phyloP scores from a whole-genome alignment of 2,888 invertebrate genomes.

The Lasioglossum malachurum region DNA sequence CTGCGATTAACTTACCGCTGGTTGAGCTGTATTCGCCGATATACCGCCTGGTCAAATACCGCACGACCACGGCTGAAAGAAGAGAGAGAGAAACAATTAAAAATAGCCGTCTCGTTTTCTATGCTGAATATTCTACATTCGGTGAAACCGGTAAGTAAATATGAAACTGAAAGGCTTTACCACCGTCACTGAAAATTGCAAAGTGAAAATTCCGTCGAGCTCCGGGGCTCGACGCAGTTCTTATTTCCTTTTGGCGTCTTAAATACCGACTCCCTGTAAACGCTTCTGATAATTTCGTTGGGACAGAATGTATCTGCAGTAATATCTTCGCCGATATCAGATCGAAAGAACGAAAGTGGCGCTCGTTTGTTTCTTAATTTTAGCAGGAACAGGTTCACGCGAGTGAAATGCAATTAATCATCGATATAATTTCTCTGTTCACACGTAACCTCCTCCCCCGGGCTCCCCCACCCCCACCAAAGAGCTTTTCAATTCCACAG shows the following conservation, averaged over 20 bases:
- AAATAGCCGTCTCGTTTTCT: neutral
- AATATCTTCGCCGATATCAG: conserved; percentile 27
- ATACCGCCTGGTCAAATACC: conserved; percentile 92
- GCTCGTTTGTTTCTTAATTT: conserved; percentile 47
- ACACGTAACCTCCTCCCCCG: conserved; percentile 2
- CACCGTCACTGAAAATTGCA: conserved; percentile 2
- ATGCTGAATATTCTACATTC: neutral
- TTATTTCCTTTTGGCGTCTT: neutral
- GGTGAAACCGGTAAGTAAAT: neutral
- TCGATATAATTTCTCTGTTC: conserved; percentile 42
- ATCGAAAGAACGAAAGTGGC: conserved; percentile 35
- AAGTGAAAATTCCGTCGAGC: neutral
- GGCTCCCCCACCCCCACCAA: neutral
- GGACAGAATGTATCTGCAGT: neutral
- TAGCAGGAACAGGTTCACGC: conserved; percentile 45
- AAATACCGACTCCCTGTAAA: neutral
- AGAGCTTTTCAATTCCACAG: conserved; percentile 19
- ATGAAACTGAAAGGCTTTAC: neutral
- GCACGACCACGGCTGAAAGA: conserved; percentile 92
- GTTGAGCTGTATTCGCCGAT: conserved; percentile 93
- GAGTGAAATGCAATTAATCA: conserved; percentile 53
- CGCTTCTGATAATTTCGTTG: neutral
- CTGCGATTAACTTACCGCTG: conserved; percentile 88
- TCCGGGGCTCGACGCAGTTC: neutral
- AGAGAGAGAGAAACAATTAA: conserved; percentile 43